Percentiles rank a stretch among this genome's conserved stretches.
These are phyloP conservation scores for Isaurus tuberculatus DNA, from an alignment of 92 coral and sea anemone species.

Conservation along the genomic window DNA sequence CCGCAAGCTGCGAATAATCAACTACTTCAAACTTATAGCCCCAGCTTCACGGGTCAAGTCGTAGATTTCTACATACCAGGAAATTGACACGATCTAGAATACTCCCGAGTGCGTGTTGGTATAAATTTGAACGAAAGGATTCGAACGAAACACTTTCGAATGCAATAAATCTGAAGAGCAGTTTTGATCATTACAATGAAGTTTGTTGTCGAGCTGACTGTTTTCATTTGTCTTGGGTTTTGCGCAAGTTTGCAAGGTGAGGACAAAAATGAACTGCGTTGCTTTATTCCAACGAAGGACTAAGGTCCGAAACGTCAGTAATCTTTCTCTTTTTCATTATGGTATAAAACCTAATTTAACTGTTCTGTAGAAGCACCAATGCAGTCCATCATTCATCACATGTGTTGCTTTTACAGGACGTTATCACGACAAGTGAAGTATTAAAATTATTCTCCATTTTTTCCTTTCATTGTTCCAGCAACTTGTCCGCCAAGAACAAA, in stretches of 20 bases:
- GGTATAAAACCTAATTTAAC: too few species aligned
- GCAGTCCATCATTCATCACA: too few species aligned
- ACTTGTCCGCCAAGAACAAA: conserved; percentile 36
- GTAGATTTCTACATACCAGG: conserved; percentile 1
- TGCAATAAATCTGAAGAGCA: not conserved
- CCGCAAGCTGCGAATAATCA: not conserved
- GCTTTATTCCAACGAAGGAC: too few species aligned
- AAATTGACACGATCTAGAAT: conserved; percentile 2
- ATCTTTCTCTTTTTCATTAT: too few species aligned
- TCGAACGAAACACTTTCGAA: not conserved
- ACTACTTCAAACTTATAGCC: not conserved
- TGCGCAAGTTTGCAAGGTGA: conserved; percentile 10
- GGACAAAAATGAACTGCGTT: not conserved
- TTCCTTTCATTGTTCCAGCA: not conserved
- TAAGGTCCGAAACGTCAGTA: too few species aligned
- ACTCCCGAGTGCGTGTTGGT: not conserved
- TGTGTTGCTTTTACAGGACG: too few species aligned
- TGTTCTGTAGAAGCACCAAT: too few species aligned
- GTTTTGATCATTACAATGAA: not conserved
- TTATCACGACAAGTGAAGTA: not conserved
- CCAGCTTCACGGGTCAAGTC: not conserved
- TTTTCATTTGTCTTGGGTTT: not conserved
- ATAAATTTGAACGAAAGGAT: not conserved
- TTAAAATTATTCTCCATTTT: not conserved
- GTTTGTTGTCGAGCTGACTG: not conserved